Evolutionary conservation across 2,797 vertebrate genomes (phyloP).

Genomic region (Oreonectes daqikongensis): DNA sequence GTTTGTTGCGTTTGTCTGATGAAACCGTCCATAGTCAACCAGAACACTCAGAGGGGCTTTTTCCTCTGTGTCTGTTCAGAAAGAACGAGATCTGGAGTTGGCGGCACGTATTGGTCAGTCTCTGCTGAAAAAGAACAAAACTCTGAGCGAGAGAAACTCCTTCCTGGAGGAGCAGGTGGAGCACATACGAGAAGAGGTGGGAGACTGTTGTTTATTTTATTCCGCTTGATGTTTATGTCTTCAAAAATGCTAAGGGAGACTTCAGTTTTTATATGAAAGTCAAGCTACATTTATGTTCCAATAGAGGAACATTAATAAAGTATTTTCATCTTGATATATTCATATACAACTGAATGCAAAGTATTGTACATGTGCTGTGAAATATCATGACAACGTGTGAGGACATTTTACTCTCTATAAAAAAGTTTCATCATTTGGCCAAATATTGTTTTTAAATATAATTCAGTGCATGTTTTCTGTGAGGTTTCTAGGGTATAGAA

Average conservation of each 20-base stretch:
- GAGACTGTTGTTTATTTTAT: not conserved
- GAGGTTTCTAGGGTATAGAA: not conserved
- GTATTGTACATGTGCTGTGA: too few relatives aligned
- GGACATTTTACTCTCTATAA: too few relatives aligned
- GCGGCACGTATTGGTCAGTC: constrained; percentile 98
- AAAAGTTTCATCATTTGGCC: too few relatives aligned
- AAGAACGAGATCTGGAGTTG: constrained; percentile 97
- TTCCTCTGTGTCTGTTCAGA: constrained; percentile 72
- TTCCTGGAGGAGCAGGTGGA: constrained; percentile 95
- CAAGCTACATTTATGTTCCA: not conserved
- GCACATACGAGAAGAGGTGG: constrained; percentile 95
- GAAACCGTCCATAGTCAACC: not conserved
- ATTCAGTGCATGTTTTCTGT: too few relatives aligned
- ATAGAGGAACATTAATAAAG: too few relatives aligned
- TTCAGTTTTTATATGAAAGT: not conserved
- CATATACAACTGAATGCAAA: too few relatives aligned
- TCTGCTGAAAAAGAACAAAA: constrained; percentile 95
- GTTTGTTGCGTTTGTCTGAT: too few relatives aligned
- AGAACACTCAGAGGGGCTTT: not conserved
- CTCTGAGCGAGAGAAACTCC: constrained; percentile 93
- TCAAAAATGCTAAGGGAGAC: not conserved
- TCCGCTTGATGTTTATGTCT: not conserved
- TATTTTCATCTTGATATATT: too few relatives aligned
- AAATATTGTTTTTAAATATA: too few relatives aligned
- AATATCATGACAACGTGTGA: too few relatives aligned